Evolutionary conservation across 2,797 vertebrate species (phyloP), one percentile per base, ranked within the genome.

Genomic region (Arnoldichthys spilopterus): DNA sequence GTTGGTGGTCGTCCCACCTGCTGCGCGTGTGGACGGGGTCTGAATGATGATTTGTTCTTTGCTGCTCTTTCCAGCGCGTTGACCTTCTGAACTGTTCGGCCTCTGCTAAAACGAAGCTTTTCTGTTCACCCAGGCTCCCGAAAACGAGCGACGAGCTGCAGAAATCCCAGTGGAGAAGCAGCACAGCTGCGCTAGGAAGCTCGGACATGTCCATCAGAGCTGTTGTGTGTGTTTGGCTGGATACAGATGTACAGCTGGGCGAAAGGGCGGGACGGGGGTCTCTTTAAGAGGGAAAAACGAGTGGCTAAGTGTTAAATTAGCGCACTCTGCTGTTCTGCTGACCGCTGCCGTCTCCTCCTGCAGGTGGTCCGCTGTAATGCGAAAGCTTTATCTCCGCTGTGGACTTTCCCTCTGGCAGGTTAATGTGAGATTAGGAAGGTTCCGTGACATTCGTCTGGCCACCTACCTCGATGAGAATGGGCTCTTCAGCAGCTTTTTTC

Each of bases 141-240:
- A n/a, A n/a, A n/a, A n/a, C n/a, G n/a, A n/a, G n/a, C n/a, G n/a
- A n/a, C n/a, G n/a, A n/a, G 88, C 89, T 86, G 86, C 90, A 82
- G 74, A 77, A 32, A 40, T 74, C 90, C 85, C 89, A 32, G 20
- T 86, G 63, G 84, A 82, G 77, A 67, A 85, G 74, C 32, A 71
- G 43, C 82, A 82, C 88, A 93, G 89, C 89, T 94, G 93, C 84
- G 88, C 82, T 87, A 82, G 84, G 86, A 89, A 86, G 59, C 0
- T 9, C 20, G 43, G 51, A 72, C 51, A 72, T 69, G 45, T 92
- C 26, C 67, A 0, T 69, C 67, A 6, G 64, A 87, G 87, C 66
- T 76, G 5, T 47, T n/a, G n/a, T 20, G 88, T 87, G 82, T 83
- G 83, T 82, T 59, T 28, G 58, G 83, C 88, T 89, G 88, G 88